Conservation (phyloP, 1,140 invertebrate species). For the Drosophila insularis region DNA sequence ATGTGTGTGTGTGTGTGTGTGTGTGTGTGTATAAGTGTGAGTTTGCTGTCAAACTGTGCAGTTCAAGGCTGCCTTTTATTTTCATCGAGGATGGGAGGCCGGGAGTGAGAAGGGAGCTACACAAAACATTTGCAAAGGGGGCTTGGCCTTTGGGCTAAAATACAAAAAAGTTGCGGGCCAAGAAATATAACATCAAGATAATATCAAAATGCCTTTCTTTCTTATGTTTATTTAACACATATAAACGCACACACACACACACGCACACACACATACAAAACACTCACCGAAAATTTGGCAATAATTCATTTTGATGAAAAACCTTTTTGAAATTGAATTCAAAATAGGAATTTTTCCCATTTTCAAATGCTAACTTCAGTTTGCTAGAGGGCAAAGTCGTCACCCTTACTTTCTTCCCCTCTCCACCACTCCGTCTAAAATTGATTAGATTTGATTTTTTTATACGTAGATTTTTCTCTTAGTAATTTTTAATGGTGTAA, state of each 20-base stretch:
- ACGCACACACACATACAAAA: slow-evolving; percentile 8
- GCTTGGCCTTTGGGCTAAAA: slow-evolving; percentile 30
- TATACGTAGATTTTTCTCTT: slow-evolving; percentile 20
- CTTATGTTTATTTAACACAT: slow-evolving; percentile 51
- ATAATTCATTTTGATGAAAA: slow-evolving; percentile 77
- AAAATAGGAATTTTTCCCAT: slow-evolving; percentile 46
- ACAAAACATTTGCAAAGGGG: slow-evolving; percentile 25
- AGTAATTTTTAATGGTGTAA: slow-evolving; percentile 29
- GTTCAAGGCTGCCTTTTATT: slow-evolving; percentile 56
- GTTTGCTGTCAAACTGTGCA: slow-evolving; percentile 73
- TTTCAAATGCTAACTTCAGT: slow-evolving; percentile 53
- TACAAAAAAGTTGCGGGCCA: slow-evolving; percentile 30
- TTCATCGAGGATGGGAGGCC: no score
- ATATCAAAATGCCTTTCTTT: slow-evolving; percentile 47
- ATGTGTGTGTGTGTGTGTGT: slow-evolving; percentile 8
- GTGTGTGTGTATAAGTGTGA: slow-evolving; percentile 49
- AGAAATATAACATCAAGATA: slow-evolving; percentile 44
- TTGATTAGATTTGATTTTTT: slow-evolving; percentile 71
- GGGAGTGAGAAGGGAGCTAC: not conserved
- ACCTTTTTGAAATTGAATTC: slow-evolving; percentile 71
- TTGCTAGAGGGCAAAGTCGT: not conserved
- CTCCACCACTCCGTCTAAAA: slow-evolving; percentile 16
- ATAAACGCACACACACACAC: not conserved
- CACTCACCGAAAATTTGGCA: slow-evolving; percentile 31
- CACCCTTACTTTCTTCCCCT: no score